Evolutionary conservation across 1,140 invertebrate genomes (phyloP).

Genomic region (Heliconius melpomene): DNA sequence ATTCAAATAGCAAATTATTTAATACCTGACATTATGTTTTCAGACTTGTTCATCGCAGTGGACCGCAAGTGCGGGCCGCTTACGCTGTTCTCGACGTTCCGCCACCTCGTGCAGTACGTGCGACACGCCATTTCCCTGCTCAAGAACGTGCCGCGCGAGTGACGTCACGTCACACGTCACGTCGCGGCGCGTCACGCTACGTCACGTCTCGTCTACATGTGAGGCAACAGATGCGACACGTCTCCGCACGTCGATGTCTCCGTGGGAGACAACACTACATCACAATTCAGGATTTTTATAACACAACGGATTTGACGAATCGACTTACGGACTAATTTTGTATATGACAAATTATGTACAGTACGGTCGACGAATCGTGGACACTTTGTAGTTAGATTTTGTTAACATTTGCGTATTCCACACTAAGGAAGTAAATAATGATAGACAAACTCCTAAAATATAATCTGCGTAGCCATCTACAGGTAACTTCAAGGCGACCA

Average conservation of each 20-base stretch:
- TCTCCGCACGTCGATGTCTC: neutral
- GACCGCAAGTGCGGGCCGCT: conserved; percentile 87
- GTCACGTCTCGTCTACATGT: neutral
- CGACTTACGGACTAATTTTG: conserved; percentile 29
- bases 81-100: conserved; percentile 87
- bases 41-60: conserved; percentile 89
- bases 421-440: neutral
- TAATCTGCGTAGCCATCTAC: too few relatives aligned
- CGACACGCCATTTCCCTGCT: conserved; percentile 78
- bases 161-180: conserved; percentile 43
- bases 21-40: too few relatives aligned
- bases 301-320: conserved; percentile 13
- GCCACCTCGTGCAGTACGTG: conserved; percentile 88
- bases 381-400: too few relatives aligned
- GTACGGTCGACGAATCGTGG: too few relatives aligned
- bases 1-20: too few relatives aligned
- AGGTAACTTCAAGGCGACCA: too few relatives aligned
- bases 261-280: neutral
- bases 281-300: neutral
- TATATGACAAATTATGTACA: too few relatives aligned
- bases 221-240: neutral
- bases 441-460: too few relatives aligned
- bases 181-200: conserved; percentile 34
- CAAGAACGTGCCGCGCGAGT: conserved; percentile 67
- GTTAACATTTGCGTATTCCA: too few relatives aligned